Percentiles rank a stretch among this genome's conserved stretches.
These are phyloP conservation scores for Crambe crambe DNA, from an alignment of 37 sponge, comb jelly and placozoan species.

Conservation along the genomic window DNA sequence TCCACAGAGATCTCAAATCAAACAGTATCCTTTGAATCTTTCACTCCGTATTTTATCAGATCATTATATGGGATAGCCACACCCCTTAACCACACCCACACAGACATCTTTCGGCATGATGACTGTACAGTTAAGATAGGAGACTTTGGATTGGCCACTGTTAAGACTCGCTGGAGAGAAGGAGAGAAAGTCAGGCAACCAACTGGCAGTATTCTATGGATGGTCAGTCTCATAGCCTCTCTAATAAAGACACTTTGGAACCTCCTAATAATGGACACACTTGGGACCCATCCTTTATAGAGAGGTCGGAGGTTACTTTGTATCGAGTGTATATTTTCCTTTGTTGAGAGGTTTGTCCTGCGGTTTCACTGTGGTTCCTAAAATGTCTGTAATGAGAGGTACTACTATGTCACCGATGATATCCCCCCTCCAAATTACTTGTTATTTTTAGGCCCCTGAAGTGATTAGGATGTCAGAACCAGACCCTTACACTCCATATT, in stretches of 20 bases:
- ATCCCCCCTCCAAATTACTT: no score
- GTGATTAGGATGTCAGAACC: conserved; percentile 88
- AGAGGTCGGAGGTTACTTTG: not conserved
- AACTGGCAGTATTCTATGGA: conserved; percentile 99
- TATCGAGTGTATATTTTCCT: no score
- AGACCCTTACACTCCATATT: conserved; percentile 88
- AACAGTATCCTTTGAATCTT: conserved; percentile 51
- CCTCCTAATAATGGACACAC: not conserved
- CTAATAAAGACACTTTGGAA: not conserved
- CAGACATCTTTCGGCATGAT: conserved; percentile 94
- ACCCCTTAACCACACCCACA: conserved; percentile 23
- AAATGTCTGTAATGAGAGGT: no score
- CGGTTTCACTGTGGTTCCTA: no score
- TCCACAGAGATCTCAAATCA: not conserved
- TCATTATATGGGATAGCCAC: not conserved
- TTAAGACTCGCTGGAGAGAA: conserved; percentile 90
- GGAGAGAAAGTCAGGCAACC: conserved; percentile 84
- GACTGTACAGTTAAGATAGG: conserved; percentile 96
- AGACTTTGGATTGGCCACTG: conserved; percentile 98
- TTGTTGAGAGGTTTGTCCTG: no score
- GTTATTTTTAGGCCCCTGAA: conserved; percentile 84
- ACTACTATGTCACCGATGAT: no score
- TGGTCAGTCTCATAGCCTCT: conserved; percentile 59
- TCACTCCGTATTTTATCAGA: not conserved
- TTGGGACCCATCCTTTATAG: not conserved